Base-by-base conservation (phyloP, 1,140 invertebrate species). In the Euglossa dilemma region DNA sequence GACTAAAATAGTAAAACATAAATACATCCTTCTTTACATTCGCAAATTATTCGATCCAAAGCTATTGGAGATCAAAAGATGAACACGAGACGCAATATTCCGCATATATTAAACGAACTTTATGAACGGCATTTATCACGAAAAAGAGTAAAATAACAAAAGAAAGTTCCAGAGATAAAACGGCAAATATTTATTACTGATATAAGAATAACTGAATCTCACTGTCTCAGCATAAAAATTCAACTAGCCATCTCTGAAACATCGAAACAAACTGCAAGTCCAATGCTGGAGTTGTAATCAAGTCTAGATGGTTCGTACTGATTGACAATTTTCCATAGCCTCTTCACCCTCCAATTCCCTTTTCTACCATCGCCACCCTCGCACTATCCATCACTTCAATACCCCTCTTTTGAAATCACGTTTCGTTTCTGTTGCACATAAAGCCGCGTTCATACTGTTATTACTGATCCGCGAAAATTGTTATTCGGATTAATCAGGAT, bases 291-390 rank as follows among this genome's bases (percentile, higher is more conserved):
- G 85, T 85, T 89, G 90, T 93, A 93, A 93, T 93, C 91, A 93
- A 92, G 87, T 88, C 87, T 89, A 91, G 91, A 92, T 92, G 87
- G 88, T 63, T 92, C 80, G 86, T 83, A 90, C 90, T 92, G 91
- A 93, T 93, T 93, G 92, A 92, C 92, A 93, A 93, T 93, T 92
- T 93, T 93, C 90, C 84, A 82, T 73, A 69, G 64, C 83, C 85
- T 88, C 83, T 74, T 85, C 71, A 66, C 75, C 80, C 85, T 75
- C 67, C 71, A 76, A 57, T 64, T 67, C 84, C 57, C 80, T 56
- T 71, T 85, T 63, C 69, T 80, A 52, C 61, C 76, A 67, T 73
- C 63, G 14, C 76, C 59, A 45, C n/a, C 28, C 72, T 70, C 71
- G 20, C 67, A 75, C 78, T 75, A 56, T 56, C 28, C 75, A 56